These are phyloP conservation scores for Thrips palmi DNA, from an alignment of 1,140 invertebrate species.

Conservation along the genomic window DNA sequence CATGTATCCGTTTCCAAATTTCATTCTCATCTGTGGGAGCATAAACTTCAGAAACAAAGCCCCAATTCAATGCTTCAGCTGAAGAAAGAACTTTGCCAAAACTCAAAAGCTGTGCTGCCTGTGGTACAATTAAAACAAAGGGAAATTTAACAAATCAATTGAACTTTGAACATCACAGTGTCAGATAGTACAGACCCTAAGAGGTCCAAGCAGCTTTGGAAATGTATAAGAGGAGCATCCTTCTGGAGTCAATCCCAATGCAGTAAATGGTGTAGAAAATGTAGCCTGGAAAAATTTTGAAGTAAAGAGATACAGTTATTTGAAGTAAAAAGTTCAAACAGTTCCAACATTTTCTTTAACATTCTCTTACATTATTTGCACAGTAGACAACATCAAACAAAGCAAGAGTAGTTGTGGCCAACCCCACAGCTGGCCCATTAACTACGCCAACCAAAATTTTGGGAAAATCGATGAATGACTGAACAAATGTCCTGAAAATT, in stretches of 20 bases:
- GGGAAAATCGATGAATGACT: conserved; percentile 66
- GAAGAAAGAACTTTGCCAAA: conserved; percentile 65
- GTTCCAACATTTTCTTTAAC: not conserved
- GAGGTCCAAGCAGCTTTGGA: conserved; percentile 58
- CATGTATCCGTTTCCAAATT: too few relatives aligned
- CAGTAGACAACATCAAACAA: conserved; percentile 83
- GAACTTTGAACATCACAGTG: not conserved
- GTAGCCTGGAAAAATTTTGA: conserved; percentile 41
- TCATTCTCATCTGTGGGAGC: too few relatives aligned
- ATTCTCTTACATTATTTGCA: conserved; percentile 36
- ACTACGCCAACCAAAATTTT: conserved; percentile 77
- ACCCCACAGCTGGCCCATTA: conserved; percentile 88
- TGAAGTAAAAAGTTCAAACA: not conserved
- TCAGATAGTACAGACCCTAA: conserved; percentile 33
- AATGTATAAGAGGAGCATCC: conserved; percentile 70
- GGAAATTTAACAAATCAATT: conserved; percentile 22
- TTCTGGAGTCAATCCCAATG: conserved; percentile 63
- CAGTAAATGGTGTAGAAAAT: conserved; percentile 71
- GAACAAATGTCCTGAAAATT: conserved; percentile 43
- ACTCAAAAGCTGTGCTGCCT: conserved; percentile 58
- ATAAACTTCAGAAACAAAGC: conserved; percentile 53
- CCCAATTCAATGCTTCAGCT: conserved; percentile 44
- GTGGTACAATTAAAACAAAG: conserved; percentile 37
- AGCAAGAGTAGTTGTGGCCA: conserved; percentile 61
- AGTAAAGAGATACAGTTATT: conserved; percentile 2